phyloP scores from a whole-genome alignment of 2,113 vertebrate genomes.

The Ictalurus furcatus region DNA sequence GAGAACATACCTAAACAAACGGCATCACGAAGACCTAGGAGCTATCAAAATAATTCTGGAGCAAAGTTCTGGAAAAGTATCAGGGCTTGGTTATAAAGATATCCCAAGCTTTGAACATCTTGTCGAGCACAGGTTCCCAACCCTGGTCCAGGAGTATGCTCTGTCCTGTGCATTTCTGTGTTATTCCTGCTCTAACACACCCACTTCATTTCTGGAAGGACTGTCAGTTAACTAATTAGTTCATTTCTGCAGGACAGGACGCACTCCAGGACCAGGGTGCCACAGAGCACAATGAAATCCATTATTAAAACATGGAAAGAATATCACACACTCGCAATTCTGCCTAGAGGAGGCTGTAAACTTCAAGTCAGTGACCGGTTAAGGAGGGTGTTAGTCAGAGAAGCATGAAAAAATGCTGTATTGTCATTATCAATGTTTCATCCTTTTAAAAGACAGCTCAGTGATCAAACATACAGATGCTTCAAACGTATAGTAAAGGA shows the following conservation, averaged over 20 bases:
- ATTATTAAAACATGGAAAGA: neutral
- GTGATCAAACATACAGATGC: neutral
- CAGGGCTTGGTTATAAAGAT: neutral
- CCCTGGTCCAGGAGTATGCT: neutral
- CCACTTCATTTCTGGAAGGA: neutral
- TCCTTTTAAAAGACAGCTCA: neutral
- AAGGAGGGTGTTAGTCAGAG: neutral
- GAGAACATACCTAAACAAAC: no score
- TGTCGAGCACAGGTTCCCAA: neutral
- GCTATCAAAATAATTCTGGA: neutral
- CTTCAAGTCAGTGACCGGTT: neutral
- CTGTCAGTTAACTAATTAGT: neutral
- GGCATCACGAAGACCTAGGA: neutral
- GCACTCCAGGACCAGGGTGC: neutral
- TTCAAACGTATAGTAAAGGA: neutral
- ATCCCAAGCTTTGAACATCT: neutral
- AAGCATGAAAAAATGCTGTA: neutral
- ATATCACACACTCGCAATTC: neutral
- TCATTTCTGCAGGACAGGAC: neutral
- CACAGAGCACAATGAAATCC: neutral
- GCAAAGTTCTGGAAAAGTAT: neutral
- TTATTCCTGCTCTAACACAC: neutral
- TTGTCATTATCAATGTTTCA: neutral
- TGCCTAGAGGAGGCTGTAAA: neutral
- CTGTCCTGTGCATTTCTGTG: neutral